phyloP scores from a whole-genome alignment of 2,888 invertebrate genomes.

The Psylliodes chrysocephalus region DNA sequence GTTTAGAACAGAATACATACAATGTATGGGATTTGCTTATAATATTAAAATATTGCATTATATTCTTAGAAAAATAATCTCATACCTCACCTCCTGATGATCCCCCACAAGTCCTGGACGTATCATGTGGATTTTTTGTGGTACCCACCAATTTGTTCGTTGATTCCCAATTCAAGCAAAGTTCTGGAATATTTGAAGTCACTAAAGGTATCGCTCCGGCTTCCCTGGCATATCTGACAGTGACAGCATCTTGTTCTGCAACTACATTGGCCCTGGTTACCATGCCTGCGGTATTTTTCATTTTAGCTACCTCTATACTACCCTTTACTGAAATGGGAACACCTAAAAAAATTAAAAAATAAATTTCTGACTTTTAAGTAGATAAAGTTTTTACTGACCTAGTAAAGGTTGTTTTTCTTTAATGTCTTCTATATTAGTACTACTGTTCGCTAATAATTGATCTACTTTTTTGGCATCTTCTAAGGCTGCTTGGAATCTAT shows the following conservation, averaged over 20 bases:
- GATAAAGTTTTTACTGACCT: slow-evolving; percentile 34
- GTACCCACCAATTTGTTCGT: slow-evolving; percentile 81
- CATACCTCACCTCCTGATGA: slow-evolving; percentile 89
- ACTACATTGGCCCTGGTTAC: slow-evolving; percentile 62
- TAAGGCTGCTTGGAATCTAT: slow-evolving; percentile 79
- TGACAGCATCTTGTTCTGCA: slow-evolving; percentile 75
- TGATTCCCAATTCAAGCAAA: slow-evolving; percentile 90
- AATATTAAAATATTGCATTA: neutral
- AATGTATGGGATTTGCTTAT: too few species aligned
- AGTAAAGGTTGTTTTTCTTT: slow-evolving; percentile 72
- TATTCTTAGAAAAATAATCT: slow-evolving; percentile 5
- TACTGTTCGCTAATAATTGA: slow-evolving; percentile 67
- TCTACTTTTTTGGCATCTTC: slow-evolving; percentile 80
- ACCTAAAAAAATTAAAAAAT: slow-evolving; percentile 78
- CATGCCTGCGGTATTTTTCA: slow-evolving; percentile 78
- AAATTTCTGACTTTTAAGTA: neutral
- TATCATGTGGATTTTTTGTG: slow-evolving; percentile 86
- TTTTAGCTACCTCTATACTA: slow-evolving; percentile 58
- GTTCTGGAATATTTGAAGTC: slow-evolving; percentile 87
- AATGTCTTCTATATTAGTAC: slow-evolving; percentile 69
- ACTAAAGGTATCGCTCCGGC: slow-evolving; percentile 81
- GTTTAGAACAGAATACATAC: too few species aligned
- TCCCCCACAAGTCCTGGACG: slow-evolving; percentile 80
- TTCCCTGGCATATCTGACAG: slow-evolving; percentile 70
- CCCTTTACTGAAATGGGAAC: slow-evolving; percentile 89